Percentiles rank a stretch among this genome's conserved stretches.
Evolutionary conservation across 2,888 invertebrate genomes (phyloP).

Genomic region (Glaucopsyche alexis): DNA sequence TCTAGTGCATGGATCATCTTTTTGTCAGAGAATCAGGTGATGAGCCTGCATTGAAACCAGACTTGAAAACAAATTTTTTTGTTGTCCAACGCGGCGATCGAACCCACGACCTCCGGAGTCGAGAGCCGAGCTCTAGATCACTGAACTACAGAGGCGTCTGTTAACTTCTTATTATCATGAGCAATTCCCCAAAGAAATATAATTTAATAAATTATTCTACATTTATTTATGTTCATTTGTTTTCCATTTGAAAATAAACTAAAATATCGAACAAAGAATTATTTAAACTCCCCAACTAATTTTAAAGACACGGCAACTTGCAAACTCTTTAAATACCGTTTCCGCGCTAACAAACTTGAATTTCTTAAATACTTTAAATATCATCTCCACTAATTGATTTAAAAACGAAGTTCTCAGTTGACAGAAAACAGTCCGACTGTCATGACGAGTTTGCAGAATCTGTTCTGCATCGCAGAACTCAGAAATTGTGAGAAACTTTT

Average conservation of each 20-base stretch:
- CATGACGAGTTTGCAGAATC: slow-evolving; percentile 7
- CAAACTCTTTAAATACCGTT: slow-evolving; percentile 5
- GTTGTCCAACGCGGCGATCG: too few species aligned
- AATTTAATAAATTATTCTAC: too few species aligned
- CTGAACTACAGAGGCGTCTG: too few species aligned
- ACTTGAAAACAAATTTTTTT: too few species aligned
- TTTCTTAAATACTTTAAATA: slow-evolving; percentile 16
- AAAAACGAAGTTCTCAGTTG: slow-evolving; percentile 18
- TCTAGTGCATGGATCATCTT: too few species aligned
- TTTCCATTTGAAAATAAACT: background rate
- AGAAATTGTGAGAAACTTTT: slow-evolving; percentile 12
- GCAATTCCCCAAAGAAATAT: too few species aligned
- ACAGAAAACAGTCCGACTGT: slow-evolving; percentile 13
- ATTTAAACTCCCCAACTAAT: background rate
- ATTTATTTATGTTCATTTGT: background rate
- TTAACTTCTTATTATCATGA: too few species aligned
- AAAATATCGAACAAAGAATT: background rate
- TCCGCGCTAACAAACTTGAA: slow-evolving; percentile 10
- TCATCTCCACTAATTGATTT: slow-evolving; percentile 19
- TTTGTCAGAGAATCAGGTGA: too few species aligned
- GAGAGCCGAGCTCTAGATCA: too few species aligned
- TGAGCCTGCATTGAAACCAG: too few species aligned
- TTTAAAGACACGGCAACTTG: background rate
- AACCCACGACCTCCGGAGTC: too few species aligned
- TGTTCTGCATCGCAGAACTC: slow-evolving; percentile 9